Evolutionary conservation across 2,113 vertebrate genomes (phyloP).

Genomic region (Rhinolophus sinicus): DNA sequence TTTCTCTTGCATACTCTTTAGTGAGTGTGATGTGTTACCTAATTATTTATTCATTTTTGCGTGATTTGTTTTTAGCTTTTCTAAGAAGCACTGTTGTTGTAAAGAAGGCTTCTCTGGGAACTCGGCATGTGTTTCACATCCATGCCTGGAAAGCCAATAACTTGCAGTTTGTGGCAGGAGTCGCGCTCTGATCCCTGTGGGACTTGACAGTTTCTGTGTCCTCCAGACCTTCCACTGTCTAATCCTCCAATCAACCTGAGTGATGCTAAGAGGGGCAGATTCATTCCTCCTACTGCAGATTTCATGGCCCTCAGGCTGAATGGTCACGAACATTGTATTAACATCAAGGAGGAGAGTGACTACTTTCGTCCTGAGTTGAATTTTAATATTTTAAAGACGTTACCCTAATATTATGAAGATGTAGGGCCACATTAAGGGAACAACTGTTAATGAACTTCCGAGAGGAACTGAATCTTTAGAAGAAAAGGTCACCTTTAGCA

Average conservation of each 20-base stretch:
- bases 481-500: slow-evolving; percentile 14
- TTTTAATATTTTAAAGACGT: slow-evolving; percentile 53
- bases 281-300: background rate
- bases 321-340: background rate
- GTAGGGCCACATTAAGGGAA: background rate
- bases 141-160: background rate
- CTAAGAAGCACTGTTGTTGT: background rate
- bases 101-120: background rate
- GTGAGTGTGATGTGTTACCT: slow-evolving; percentile 16
- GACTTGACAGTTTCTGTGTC: background rate
- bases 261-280: background rate
- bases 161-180: background rate
- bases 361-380: background rate
- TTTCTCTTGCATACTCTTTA: slow-evolving; percentile 48
- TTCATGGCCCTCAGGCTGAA: background rate
- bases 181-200: background rate
- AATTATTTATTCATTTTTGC: background rate
- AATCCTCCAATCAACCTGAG: background rate
- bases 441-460: slow-evolving; percentile 1
- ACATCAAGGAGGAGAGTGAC: background rate
- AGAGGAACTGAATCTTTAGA: background rate
- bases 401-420: background rate
- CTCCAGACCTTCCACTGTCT: background rate
- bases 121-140: background rate
- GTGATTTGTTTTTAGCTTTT: slow-evolving; percentile 1